A percentile compares a stretch with the other conserved stretches of the same genome.
Conservation (phyloP, 2,797 vertebrate species). For the Scomberomorus guttatus region DNA sequence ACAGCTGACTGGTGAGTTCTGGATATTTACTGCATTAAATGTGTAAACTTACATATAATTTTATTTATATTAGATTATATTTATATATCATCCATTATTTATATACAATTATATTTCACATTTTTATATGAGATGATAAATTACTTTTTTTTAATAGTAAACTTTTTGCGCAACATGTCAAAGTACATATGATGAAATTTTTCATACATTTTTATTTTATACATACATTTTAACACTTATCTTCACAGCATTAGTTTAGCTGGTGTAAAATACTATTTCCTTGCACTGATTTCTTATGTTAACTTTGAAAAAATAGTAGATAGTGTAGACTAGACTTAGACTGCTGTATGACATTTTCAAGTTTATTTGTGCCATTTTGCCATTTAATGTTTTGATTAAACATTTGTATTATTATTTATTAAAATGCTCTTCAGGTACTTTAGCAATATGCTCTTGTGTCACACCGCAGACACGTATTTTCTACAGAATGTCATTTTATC, state of each 20-base stretch:
- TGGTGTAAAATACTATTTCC: too few species aligned
- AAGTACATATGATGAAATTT: too few species aligned
- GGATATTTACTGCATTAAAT: neutral
- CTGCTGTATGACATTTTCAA: too few species aligned
- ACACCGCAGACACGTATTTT: neutral
- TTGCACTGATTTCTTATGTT: neutral
- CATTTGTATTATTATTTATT: too few species aligned
- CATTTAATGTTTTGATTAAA: neutral
- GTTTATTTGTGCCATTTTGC: neutral
- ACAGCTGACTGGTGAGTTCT: slow-evolving; percentile 27
- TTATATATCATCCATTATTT: too few species aligned
- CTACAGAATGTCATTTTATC: neutral
- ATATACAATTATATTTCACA: too few species aligned
- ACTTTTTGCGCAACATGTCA: neutral
- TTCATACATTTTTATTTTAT: neutral
- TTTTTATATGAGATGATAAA: too few species aligned
- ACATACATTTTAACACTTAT: too few species aligned
- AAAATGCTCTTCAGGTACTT: too few species aligned
- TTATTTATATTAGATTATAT: neutral
- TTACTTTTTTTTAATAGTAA: neutral
- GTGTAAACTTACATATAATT: neutral
- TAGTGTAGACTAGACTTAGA: too few species aligned
- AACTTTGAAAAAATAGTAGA: too few species aligned
- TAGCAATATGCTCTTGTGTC: neutral
- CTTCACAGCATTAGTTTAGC: neutral